Conservation (phyloP, 1,140 invertebrate species). For the Zaprionus tsacasi region DNA sequence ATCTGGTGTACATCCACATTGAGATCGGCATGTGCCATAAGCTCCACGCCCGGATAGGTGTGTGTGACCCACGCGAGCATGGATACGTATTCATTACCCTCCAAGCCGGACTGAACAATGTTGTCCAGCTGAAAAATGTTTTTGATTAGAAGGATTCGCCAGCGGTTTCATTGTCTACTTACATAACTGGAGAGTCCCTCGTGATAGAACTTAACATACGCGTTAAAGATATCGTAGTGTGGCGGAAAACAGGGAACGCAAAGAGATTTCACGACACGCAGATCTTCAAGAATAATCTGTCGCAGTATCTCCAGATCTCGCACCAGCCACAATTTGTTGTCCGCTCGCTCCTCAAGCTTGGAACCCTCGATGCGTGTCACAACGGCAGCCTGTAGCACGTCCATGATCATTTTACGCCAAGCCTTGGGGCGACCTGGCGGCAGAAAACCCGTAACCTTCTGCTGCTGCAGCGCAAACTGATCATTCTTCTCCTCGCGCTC, state of each 20-base stretch:
- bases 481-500: slow-evolving; percentile 98
- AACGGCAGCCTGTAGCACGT: slow-evolving; percentile 93
- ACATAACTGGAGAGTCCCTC: slow-evolving; percentile 93
- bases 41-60: slow-evolving; percentile 92
- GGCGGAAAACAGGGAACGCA: slow-evolving; percentile 98
- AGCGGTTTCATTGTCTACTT: slow-evolving; percentile 79
- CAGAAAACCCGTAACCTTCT: slow-evolving; percentile 93
- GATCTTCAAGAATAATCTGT: slow-evolving; percentile 94
- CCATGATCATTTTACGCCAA: slow-evolving; percentile 95
- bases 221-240: slow-evolving; percentile 96
- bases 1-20: slow-evolving; percentile 88
- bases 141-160: neutral
- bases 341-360: slow-evolving; percentile 94
- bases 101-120: slow-evolving; percentile 92
- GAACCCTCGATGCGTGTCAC: slow-evolving; percentile 94
- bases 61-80: slow-evolving; percentile 96
- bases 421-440: slow-evolving; percentile 96
- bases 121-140: slow-evolving; percentile 89
- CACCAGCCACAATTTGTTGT: slow-evolving; percentile 98
- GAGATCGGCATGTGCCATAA: slow-evolving; percentile 95
- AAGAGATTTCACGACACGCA: slow-evolving; percentile 95
- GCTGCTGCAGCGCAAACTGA: slow-evolving; percentile 90
- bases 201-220: slow-evolving; percentile 98
- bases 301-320: slow-evolving; percentile 90
- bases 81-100: slow-evolving; percentile 98